A percentile compares a stretch with the other conserved stretches of the same genome.
phyloP scores from a whole-genome alignment of 2,797 vertebrate genomes.

The Manis crassicaudata region DNA sequence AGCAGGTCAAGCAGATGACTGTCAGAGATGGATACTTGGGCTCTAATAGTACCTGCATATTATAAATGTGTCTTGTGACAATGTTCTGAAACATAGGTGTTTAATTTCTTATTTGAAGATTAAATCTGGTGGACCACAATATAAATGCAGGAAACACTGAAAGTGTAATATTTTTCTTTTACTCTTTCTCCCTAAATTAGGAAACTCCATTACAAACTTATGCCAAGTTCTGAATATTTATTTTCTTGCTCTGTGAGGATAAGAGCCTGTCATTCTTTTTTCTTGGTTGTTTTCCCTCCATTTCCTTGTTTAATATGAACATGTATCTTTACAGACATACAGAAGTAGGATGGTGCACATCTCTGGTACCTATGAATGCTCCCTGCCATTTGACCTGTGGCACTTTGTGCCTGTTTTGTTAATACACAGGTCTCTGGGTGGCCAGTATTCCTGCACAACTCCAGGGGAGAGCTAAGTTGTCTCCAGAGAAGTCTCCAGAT shows the following conservation, averaged over 20 bases:
- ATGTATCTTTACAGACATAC: background rate
- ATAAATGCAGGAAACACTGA: constrained; percentile 13
- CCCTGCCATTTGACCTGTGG: background rate
- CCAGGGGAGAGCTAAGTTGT: constrained; percentile 27
- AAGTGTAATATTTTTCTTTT: background rate
- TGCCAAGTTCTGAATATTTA: background rate
- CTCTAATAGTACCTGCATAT: constrained; percentile 66
- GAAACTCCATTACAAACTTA: background rate
- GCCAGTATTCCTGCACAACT: constrained; percentile 65
- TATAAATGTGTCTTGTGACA: constrained; percentile 55
- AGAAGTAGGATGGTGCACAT: background rate
- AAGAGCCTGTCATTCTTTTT: background rate
- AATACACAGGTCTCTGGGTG: constrained; percentile 60
- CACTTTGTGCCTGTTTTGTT: constrained; percentile 39
- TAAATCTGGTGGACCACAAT: background rate
- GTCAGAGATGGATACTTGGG: constrained; percentile 76
- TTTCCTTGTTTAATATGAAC: background rate
- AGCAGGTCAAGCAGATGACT: constrained; percentile 83
- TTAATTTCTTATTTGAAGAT: background rate
- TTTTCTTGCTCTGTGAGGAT: background rate
- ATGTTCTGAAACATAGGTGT: background rate
- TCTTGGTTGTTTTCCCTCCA: background rate
- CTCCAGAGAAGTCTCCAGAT: background rate
- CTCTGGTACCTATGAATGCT: background rate
- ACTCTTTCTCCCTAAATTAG: background rate